Evolutionary conservation across 1,140 invertebrate species (phyloP).

Genomic region (Temnothorax curvispinosus): DNA sequence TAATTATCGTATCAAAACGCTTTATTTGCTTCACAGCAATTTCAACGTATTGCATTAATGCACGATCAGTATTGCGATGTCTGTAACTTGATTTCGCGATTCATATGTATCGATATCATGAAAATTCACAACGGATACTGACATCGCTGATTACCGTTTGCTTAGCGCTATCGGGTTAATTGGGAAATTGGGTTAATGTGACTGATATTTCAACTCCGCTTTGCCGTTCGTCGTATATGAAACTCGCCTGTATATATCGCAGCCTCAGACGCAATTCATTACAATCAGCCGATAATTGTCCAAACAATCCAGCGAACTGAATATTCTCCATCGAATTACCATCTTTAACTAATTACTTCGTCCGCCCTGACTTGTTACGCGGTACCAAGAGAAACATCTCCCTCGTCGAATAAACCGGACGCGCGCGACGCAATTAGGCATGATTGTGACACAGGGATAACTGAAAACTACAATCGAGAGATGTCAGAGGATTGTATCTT

Average conservation of each 20-base stretch:
- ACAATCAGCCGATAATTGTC: slow-evolving; percentile 58
- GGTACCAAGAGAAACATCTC: slow-evolving; percentile 40
- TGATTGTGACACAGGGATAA: slow-evolving; percentile 28
- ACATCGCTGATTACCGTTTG: slow-evolving; percentile 48
- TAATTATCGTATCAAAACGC: slow-evolving; percentile 55
- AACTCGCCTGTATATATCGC: neutral
- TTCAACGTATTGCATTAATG: slow-evolving; percentile 1
- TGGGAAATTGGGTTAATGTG: slow-evolving; percentile 57
- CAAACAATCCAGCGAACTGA: slow-evolving; percentile 52
- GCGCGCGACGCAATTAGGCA: slow-evolving; percentile 48
- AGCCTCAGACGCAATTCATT: slow-evolving; percentile 43
- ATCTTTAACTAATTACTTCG: slow-evolving; percentile 59
- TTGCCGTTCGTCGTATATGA: neutral
- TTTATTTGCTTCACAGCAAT: slow-evolving; percentile 61
- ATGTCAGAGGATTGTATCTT: neutral
- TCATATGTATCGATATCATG: slow-evolving; percentile 42
- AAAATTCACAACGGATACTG: slow-evolving; percentile 38
- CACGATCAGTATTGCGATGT: neutral
- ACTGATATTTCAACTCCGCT: slow-evolving; percentile 57
- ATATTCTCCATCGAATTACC: slow-evolving; percentile 55
- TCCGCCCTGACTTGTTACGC: slow-evolving; percentile 30
- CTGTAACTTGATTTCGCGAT: slow-evolving; percentile 35
- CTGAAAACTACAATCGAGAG: slow-evolving; percentile 11
- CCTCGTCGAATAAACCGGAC: slow-evolving; percentile 33
- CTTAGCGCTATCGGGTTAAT: slow-evolving; percentile 21